These are phyloP conservation scores for Grus americana DNA, from an alignment of 2,113 vertebrate species.

Conservation along the genomic window DNA sequence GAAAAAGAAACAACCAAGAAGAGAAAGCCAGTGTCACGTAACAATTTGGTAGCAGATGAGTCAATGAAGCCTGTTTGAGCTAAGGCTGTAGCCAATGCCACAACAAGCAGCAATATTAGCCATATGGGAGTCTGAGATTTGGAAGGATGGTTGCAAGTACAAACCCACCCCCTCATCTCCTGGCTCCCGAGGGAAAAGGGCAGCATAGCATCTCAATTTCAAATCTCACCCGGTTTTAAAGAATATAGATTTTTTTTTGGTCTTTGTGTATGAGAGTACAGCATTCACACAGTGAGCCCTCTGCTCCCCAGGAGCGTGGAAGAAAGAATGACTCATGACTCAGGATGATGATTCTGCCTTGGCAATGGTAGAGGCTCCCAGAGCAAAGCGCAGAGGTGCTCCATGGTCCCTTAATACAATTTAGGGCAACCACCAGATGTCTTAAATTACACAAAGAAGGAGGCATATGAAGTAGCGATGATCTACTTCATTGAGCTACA, in stretches of 20 bases:
- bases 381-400: not conserved
- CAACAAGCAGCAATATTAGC: not conserved
- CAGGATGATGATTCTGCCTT: not conserved
- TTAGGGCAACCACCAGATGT: not conserved
- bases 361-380: not conserved
- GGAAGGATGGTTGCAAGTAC: slow-evolving; percentile 35
- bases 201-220: not conserved
- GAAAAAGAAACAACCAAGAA: not conserved
- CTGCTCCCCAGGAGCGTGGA: not conserved
- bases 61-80: slow-evolving; percentile 16
- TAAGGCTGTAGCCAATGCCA: slow-evolving; percentile 17
- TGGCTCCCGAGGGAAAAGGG: slow-evolving; percentile 32
- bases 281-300: not conserved
- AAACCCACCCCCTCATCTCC: slow-evolving; percentile 41
- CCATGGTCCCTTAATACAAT: not conserved
- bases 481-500: not conserved
- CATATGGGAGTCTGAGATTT: slow-evolving; percentile 43
- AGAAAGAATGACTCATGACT: not conserved
- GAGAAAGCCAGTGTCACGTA: not conserved
- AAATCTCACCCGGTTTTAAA: not conserved
- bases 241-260: not conserved
- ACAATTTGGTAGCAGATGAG: not conserved
- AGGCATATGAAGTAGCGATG: not conserved
- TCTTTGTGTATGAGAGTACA: not conserved
- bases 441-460: not conserved